Percentiles rank a stretch among this genome's conserved stretches.
These are phyloP conservation scores for Hipparchia semele DNA, from an alignment of 2,888 invertebrate genomes.

Conservation along the genomic window DNA sequence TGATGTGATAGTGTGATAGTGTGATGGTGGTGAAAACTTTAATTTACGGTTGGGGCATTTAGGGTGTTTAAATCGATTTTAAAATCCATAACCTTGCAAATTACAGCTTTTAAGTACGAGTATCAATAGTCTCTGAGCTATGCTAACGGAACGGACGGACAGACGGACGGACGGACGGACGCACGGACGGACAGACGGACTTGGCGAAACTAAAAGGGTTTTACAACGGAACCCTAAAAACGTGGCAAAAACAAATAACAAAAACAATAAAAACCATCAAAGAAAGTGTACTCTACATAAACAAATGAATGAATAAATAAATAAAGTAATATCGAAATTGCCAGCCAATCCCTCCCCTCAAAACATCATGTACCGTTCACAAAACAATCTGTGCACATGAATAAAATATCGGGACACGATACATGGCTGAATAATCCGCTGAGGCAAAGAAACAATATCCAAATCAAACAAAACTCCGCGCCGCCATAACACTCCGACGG, in stretches of 20 bases:
- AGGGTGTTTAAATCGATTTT: too few species aligned
- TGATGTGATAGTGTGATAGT: too few species aligned
- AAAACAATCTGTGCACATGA: conserved; percentile 40
- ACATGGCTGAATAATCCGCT: conserved; percentile 37
- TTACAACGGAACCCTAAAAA: too few species aligned
- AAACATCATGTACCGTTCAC: conserved; percentile 39
- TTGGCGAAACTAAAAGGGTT: too few species aligned
- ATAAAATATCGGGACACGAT: conserved; percentile 36
- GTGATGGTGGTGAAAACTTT: too few species aligned
- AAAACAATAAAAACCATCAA: neutral
- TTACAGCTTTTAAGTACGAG: too few species aligned
- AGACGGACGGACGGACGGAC: too few species aligned
- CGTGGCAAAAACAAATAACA: neutral
- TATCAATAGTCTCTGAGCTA: too few species aligned
- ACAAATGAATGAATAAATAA: conserved; percentile 35
- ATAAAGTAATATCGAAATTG: conserved; percentile 39
- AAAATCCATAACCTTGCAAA: too few species aligned
- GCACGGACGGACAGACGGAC: too few species aligned
- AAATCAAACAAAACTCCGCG: conserved; percentile 32
- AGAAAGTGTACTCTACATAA: neutral
- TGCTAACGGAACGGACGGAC: too few species aligned
- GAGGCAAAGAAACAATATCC: conserved; percentile 37
- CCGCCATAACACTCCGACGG: conserved; percentile 5
- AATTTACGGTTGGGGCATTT: too few species aligned
- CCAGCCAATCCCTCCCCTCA: conserved; percentile 36